Conservation (phyloP, 2,797 vertebrate genomes). For the Adelosebastes latens region DNA sequence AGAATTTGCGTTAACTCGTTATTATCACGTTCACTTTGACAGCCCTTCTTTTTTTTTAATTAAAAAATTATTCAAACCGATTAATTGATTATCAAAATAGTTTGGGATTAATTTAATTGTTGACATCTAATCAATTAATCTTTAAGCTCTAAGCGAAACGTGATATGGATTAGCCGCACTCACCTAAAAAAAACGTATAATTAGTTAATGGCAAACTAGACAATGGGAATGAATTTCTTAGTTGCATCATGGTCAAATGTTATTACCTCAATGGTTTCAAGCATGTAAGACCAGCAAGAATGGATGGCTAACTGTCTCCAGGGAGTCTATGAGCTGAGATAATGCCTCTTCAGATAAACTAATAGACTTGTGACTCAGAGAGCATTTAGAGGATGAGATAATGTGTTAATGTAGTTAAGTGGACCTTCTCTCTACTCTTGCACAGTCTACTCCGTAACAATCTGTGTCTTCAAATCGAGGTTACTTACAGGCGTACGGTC, state of each 20-base stretch:
- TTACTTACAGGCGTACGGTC: not conserved
- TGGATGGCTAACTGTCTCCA: slow-evolving; percentile 3
- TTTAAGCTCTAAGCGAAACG: no score
- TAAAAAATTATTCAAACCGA: no score
- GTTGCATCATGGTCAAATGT: not conserved
- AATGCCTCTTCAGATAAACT: slow-evolving; percentile 42
- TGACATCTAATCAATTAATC: no score
- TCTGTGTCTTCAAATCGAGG: not conserved
- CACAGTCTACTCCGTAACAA: not conserved
- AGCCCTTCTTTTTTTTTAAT: no score
- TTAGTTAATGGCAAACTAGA: not conserved
- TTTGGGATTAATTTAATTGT: no score
- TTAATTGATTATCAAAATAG: no score
- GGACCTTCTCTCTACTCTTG: not conserved
- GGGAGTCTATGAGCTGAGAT: slow-evolving; percentile 35
- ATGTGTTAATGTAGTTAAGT: slow-evolving; percentile 6
- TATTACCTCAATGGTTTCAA: not conserved
- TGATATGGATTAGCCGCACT: not conserved
- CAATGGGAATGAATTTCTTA: not conserved
- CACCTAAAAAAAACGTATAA: not conserved
- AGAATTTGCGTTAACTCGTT: no score
- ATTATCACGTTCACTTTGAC: no score
- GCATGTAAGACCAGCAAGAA: not conserved
- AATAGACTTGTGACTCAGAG: slow-evolving; percentile 34
- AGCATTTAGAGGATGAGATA: slow-evolving; percentile 39